phyloP scores from a whole-genome alignment of 23 tunicate species.

The Styela plicata region DNA sequence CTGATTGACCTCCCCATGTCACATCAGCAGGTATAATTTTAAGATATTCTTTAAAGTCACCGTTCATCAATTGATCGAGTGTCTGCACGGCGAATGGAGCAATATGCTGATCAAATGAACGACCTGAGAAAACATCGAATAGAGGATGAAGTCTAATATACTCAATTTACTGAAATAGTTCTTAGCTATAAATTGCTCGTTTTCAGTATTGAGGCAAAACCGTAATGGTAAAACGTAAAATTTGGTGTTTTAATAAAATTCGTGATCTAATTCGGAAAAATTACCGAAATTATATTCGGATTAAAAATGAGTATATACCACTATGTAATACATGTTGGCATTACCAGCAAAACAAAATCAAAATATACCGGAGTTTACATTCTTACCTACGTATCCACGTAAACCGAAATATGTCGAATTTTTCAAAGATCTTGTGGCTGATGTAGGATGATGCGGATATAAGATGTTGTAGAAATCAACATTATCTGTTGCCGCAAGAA shows the following conservation, averaged over 20 bases:
- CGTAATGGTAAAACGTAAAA: too few species aligned
- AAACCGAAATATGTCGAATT: constrained; percentile 5
- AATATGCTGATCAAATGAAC: constrained; percentile 36
- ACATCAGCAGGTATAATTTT: constrained; percentile 61
- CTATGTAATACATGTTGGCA: too few species aligned
- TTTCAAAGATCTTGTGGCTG: constrained; percentile 1
- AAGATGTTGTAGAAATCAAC: constrained; percentile 96
- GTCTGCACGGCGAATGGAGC: constrained; percentile 65
- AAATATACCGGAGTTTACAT: too few species aligned
- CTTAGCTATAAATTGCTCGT: too few species aligned
- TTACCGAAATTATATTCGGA: too few species aligned
- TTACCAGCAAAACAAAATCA: too few species aligned
- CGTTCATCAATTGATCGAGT: constrained; percentile 70
- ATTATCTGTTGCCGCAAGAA: constrained; percentile 41
- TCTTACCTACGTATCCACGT: constrained; percentile 18
- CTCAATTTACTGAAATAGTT: too few species aligned
- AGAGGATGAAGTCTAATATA: too few species aligned
- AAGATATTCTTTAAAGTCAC: constrained; percentile 65
- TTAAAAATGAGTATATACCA: too few species aligned
- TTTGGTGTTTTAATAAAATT: too few species aligned
- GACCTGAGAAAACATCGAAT: constrained; percentile 18
- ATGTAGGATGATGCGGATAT: constrained; percentile 64
- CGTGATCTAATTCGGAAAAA: too few species aligned
- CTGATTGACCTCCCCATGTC: constrained; percentile 91
- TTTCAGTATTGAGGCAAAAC: too few species aligned